Evolutionary conservation across 2,888 invertebrate genomes (phyloP), one percentile per base, ranked within the genome.

Genomic region (Tiliacea aurago): DNA sequence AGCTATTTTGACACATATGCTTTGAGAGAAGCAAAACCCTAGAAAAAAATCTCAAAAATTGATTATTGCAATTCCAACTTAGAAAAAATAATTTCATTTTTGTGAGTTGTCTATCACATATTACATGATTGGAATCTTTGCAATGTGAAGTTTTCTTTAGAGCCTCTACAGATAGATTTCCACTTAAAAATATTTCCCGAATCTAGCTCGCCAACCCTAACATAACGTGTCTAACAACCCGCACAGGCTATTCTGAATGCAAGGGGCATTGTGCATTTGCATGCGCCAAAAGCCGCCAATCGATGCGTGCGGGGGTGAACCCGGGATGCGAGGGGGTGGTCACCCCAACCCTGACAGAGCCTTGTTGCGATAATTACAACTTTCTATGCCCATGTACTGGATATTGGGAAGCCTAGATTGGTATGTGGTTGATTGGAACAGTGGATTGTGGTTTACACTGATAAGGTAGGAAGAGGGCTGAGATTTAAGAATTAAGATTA

Each of bases 191-290:
- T 41, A 18, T 47, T n/a, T 45, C 23, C 18, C 9, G 11, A 28
- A n/a, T 56, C 9, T 28, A 10, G 2, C 5, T 66, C 4, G 55
- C 41, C 80, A 82, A 41, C 82, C 82, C 82, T 84, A 68, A 11
- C n/a, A 11, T 72, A 75, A 71, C 74, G 68, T 69, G 83, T 47
- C 76, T 76, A 83, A 64, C 82, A 76, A 73, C 73, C 70, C 73
- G 65, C 80, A 83, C 49, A 33, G 59, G 59, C 62, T 67, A 80
- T 67, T 73, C 63, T 71, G 80, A 81, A 82, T 81, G 75, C 79
- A 82, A 76, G 76, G 81, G 84, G 86, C 87, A 89, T 89, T 90
- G 91, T 93, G 91, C 93, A 94, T 94, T 94, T 94, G 93, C 92
- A 94, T 93, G 90, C 91, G 88, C 87, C 86, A 87, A 88, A 89